Base-by-base conservation (phyloP, 1,140 invertebrate species). In the Gerris buenoi region DNA sequence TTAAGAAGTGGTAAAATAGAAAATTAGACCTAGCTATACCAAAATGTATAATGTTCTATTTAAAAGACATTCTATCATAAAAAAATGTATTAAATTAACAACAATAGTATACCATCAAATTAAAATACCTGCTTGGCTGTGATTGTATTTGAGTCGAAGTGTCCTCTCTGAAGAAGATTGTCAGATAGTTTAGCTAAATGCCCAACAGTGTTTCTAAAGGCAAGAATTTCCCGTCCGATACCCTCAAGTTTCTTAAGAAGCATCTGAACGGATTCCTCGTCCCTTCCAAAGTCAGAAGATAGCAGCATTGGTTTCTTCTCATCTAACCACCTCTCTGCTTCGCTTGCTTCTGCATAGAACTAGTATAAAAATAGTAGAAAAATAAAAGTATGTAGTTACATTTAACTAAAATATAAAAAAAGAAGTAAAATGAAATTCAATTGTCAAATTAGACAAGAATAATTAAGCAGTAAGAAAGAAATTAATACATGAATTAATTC, bases 291-390 rank as follows among this genome's bases (percentile, higher is more conserved):
- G 74, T 96, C 93, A 22, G 78, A 81, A 0, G 86, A 89, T 0
- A 83, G 82, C 15, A 95, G 74, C 27, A 88, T 79, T 0, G 89
- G 88, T n/a, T 84, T 80, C 72, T 90, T 89, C 72, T 95, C 92
- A 57, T 83, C 81, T 68, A 95, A 86, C 92, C 92, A 95, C 33
- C 86, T 84, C 71, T 91, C 88, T 18, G 90, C 89, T 79, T 97
- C 93, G 33, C 84, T 81, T 26, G 88, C 88, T 79, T 96, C 93
- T 14, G 89, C 85, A 72, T 91, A 90, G 75, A 93, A 93, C 83
- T 90, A 73, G 14, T 77, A 76, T 72, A 68, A 71, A 65, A 69
- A 62, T 61, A 68, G 25, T n/a, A n/a, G n/a, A n/a, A n/a, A n/a
- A n/a, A n/a, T n/a, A n/a, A 15, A 65, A 57, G 25, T 57, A 65